Conservation (phyloP, 1,140 invertebrate species). For the Hetaerina americana region DNA sequence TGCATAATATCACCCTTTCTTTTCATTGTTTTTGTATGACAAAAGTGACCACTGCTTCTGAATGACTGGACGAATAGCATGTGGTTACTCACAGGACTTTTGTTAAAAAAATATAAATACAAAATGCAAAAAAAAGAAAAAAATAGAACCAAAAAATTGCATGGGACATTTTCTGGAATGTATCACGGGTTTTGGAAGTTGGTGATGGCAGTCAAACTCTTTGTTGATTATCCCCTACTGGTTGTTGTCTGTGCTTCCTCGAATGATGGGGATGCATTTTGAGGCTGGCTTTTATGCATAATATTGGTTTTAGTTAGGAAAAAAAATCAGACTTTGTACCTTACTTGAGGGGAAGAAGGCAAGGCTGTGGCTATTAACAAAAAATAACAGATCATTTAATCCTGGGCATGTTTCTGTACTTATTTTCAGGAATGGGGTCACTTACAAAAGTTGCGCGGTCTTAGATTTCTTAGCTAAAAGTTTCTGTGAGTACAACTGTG, state of each 20-base stretch:
- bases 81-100: not conserved
- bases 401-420: not conserved
- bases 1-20: not conserved
- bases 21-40: not conserved
- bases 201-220: not conserved
- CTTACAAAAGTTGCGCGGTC: not conserved
- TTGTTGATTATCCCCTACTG: not conserved
- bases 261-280: not conserved
- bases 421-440: not conserved
- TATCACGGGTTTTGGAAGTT: not conserved
- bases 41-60: not conserved
- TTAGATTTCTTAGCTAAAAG: not conserved
- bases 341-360: not conserved
- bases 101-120: not conserved
- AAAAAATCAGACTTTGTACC: not conserved
- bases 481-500: not conserved
- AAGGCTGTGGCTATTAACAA: not conserved
- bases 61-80: not conserved
- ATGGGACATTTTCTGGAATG: not conserved
- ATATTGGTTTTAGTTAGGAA: not conserved
- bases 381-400: slow-evolving; percentile 1
- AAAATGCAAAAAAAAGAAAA: not conserved
- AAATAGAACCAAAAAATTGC: not conserved
- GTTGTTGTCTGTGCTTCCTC: not conserved
- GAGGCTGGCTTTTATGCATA: not conserved